Evolutionary conservation across 2,888 invertebrate genomes (phyloP).

Genomic region (Mantis religiosa): DNA sequence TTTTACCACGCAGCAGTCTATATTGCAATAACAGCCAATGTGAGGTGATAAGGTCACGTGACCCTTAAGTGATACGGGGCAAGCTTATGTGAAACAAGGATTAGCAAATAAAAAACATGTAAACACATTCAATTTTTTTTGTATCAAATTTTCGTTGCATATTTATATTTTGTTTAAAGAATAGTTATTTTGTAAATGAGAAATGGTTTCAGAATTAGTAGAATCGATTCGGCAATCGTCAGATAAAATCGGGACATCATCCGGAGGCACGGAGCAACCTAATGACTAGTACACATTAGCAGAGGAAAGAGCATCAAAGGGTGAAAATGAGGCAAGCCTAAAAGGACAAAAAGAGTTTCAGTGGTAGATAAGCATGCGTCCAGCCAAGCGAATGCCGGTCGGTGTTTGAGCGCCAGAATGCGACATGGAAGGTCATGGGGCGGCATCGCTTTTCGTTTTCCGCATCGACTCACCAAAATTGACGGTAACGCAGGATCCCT

Average conservation of each 20-base stretch:
- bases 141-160: no score
- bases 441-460: conserved; percentile 10
- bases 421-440: neutral
- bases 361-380: neutral
- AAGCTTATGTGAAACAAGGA: no score
- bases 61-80: no score
- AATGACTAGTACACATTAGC: neutral
- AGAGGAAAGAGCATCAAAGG: neutral
- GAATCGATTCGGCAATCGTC: no score
- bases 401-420: conserved; percentile 1
- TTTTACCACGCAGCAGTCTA: no score
- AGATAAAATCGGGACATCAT: neutral
- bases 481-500: neutral
- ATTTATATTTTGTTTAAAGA: no score
- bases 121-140: no score
- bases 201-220: no score
- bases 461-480: conserved; percentile 6
- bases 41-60: no score
- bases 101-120: no score
- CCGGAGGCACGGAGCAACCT: neutral
- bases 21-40: no score
- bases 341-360: neutral
- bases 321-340: neutral
- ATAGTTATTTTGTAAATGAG: no score
- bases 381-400: neutral